Conservation (phyloP, 2,113 vertebrate species). For the Crotalus helleri region DNA sequence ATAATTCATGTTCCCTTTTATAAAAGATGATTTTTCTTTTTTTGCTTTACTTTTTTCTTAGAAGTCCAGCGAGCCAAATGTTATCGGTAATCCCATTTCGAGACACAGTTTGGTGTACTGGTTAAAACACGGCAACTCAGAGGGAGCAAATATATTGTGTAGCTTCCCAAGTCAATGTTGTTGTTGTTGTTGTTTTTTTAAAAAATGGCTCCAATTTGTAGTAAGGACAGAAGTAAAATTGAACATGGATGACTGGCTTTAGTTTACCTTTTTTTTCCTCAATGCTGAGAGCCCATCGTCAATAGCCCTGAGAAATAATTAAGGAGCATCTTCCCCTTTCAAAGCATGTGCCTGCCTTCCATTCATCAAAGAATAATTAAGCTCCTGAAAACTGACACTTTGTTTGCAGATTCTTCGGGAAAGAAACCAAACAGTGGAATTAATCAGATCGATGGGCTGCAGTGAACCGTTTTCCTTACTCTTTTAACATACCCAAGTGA, state of each 20-base stretch:
- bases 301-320: not conserved
- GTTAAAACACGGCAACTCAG: not conserved
- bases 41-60: not conserved
- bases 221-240: not conserved
- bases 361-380: conserved; percentile 20
- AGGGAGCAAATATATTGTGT: not conserved
- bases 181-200: too few relatives aligned
- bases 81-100: not conserved
- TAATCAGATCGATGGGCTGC: conserved; percentile 17
- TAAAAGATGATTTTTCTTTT: not conserved
- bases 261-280: not conserved
- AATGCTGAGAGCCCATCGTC: not conserved
- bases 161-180: not conserved
- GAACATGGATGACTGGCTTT: not conserved
- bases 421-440: conserved; percentile 13
- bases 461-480: not conserved
- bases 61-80: not conserved
- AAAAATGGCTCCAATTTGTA: not conserved
- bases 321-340: too few relatives aligned
- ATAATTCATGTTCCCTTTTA: not conserved
- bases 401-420: conserved; percentile 27
- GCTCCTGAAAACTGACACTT: conserved; percentile 7
- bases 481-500: not conserved
- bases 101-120: not conserved
- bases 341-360: conserved; percentile 17